Evolutionary conservation across 2,888 invertebrate species (phyloP).

Genomic region (Actias luna): DNA sequence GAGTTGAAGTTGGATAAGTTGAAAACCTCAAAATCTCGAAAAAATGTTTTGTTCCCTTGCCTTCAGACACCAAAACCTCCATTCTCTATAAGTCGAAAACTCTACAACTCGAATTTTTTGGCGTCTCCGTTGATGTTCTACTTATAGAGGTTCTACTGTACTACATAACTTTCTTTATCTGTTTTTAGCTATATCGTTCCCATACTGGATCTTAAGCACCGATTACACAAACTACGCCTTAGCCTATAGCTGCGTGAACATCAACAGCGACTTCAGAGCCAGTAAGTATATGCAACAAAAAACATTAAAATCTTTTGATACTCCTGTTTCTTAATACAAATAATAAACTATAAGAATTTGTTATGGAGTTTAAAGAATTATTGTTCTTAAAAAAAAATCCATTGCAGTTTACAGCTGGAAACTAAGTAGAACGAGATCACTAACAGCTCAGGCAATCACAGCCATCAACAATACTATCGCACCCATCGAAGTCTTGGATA

Average conservation of each 20-base stretch:
- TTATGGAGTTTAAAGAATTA: not conserved
- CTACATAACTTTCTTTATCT: constrained; percentile 7
- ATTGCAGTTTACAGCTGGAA: constrained; percentile 70
- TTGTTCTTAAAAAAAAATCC: not conserved
- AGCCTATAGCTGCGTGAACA: constrained; percentile 82
- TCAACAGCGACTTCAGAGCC: constrained; percentile 46
- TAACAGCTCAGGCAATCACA: constrained; percentile 33
- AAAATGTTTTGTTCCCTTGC: no score
- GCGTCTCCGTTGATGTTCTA: no score
- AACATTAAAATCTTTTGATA: no score
- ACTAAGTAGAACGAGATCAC: constrained; percentile 49
- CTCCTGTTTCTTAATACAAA: no score
- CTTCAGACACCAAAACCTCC: no score
- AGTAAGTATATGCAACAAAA: constrained; percentile 40
- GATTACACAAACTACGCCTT: constrained; percentile 83
- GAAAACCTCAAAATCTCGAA: no score
- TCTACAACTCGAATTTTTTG: no score
- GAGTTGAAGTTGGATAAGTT: no score
- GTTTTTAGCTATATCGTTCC: constrained; percentile 45
- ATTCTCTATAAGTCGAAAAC: no score
- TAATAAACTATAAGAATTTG: no score
- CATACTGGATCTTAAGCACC: constrained; percentile 63
- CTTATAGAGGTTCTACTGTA: no score
- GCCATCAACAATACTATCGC: constrained; percentile 45
- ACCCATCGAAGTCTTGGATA: constrained; percentile 44